phyloP scores from a whole-genome alignment of 2,113 vertebrate species.

The Illadopsis cleaveri region DNA sequence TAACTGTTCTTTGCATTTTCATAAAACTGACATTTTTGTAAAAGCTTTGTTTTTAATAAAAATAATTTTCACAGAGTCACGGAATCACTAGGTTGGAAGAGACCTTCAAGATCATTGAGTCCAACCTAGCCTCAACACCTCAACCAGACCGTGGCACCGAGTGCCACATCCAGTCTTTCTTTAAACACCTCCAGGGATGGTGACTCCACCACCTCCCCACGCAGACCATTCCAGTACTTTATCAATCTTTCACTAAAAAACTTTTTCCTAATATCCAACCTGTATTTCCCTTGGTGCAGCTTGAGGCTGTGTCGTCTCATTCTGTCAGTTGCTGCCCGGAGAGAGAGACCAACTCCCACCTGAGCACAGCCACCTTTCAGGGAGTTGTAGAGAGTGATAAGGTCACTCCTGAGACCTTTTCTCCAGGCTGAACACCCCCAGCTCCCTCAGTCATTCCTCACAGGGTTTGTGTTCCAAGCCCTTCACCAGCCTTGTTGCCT shows the following conservation, averaged over 20 bases:
- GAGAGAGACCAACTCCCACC: not conserved
- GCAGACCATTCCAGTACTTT: not conserved
- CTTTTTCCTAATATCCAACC: not conserved
- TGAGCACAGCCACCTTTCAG: not conserved
- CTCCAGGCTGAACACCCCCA: not conserved
- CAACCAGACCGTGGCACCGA: not conserved
- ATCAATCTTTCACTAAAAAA: not conserved
- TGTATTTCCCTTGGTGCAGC: not conserved
- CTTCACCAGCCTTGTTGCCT: not conserved
- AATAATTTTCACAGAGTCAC: not conserved
- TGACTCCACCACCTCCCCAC: not conserved
- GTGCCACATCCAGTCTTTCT: not conserved
- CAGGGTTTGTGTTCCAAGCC: not conserved
- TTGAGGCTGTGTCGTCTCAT: not conserved
- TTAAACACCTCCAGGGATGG: too few species aligned
- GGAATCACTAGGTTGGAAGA: not conserved
- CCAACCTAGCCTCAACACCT: not conserved
- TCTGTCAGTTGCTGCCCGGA: not conserved
- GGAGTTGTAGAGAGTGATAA: not conserved
- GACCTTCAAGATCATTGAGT: not conserved
- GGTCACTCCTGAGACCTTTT: not conserved
- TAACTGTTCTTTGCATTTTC: slow-evolving; percentile 51
- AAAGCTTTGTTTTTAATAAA: slow-evolving; percentile 31
- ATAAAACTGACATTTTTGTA: slow-evolving; percentile 23
- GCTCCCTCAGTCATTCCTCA: not conserved